Percentiles rank a stretch among this genome's conserved stretches.
phyloP scores from a whole-genome alignment of 1,140 invertebrate species.

The Acromyrmex charruanus region DNA sequence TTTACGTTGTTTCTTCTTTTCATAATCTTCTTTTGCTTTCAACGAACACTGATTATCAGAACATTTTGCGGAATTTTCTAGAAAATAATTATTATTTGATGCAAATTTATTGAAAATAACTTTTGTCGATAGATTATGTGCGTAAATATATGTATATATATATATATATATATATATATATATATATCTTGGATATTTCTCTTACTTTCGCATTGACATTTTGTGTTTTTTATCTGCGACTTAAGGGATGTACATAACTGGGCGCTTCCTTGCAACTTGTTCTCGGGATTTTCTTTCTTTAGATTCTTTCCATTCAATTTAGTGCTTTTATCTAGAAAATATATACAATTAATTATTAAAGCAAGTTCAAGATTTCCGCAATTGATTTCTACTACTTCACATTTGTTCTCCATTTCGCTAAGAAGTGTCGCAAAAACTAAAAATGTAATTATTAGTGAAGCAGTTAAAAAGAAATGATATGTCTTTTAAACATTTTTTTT shows the following conservation, averaged over 20 bases:
- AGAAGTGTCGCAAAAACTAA: background rate
- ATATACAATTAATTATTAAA: conserved; percentile 9
- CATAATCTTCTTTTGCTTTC: background rate
- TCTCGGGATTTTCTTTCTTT: background rate
- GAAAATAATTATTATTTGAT: conserved; percentile 19
- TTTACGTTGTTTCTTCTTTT: background rate
- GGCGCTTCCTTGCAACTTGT: background rate
- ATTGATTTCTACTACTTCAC: background rate
- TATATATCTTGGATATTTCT: background rate
- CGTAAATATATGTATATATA: background rate
- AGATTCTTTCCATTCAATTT: background rate
- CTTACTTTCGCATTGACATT: conserved; percentile 27
- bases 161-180: background rate
- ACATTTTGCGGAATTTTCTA: background rate
- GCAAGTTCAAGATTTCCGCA: background rate
- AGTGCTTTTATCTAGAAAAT: background rate
- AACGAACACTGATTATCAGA: background rate
- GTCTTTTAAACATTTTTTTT: background rate
- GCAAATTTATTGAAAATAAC: background rate
- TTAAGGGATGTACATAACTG: background rate
- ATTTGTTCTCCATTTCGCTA: background rate
- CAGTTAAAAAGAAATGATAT: background rate
- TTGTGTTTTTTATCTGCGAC: background rate
- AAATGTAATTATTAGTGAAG: background rate
- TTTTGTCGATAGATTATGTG: background rate